Evolutionary conservation across 2,113 vertebrate genomes (phyloP), one percentile per base, ranked within the genome.

Genomic region (Cebus imitator): DNA sequence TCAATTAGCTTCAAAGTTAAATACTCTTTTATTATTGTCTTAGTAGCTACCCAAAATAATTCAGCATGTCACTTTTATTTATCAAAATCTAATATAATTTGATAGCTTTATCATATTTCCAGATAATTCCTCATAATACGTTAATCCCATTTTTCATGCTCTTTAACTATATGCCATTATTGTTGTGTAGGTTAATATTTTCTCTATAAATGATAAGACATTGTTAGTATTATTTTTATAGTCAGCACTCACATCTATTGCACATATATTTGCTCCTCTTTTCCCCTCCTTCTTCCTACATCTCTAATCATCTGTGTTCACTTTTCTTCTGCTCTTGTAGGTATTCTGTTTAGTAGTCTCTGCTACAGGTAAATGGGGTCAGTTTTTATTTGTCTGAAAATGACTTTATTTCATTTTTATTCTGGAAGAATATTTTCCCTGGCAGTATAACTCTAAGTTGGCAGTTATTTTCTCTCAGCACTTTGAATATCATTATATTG

Each of bases 381-480:
- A 23, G 17, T 40, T 64, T 75, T 66, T 66, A 35, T 95, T 78
- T 50, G 43, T 75, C 45, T 90, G 82, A n/a, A 92, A 80, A 75
- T 68, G 70, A 6, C 85, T 78, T 52, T 18, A 43, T 68, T 87
- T 64, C 18, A 4, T 43, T 91, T 85, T 70, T 52, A 25, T 73
- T 90, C 58, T 66, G 82, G 95, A 52, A 88, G 78, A 66, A 35
- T 50, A 13, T 88, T 48, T 87, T 40, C 57, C 86, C 70, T 37
- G 70, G 50, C 68, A 79, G 64, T 21, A 68, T 83, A 86, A 68
- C 57, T 55, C 83, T 45, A 64, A 20, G 40, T 75, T 87, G 95
- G 92, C 92, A 91, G 75, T 48, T 89, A 87, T 82, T 82, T 91
- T 90, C 72, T 64, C 52, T 90, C 17, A n/a, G 13, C 52, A 32